Evolutionary conservation across 2,797 vertebrate genomes (phyloP).

Genomic region (Sebastolobus altivelis): DNA sequence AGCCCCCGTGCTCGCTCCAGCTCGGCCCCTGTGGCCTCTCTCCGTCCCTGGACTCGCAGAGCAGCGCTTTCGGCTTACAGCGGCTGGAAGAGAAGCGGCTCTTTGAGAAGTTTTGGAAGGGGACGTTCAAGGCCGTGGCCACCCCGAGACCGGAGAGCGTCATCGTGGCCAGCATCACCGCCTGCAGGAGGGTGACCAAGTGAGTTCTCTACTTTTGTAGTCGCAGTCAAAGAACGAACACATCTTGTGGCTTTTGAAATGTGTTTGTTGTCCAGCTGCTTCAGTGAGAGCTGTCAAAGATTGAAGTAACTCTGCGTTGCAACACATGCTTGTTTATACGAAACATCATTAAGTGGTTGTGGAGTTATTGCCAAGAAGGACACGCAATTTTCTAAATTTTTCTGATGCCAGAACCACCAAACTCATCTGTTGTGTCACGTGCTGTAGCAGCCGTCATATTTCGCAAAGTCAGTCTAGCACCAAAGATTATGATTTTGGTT

Average conservation of each 20-base stretch:
- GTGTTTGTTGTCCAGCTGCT: neutral
- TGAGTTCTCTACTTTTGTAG: conserved; percentile 75
- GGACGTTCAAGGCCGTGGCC: conserved; percentile 97
- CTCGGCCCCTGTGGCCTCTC: conserved; percentile 71
- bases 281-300: neutral
- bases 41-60: conserved; percentile 33
- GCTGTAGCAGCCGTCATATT: too few relatives aligned
- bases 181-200: conserved; percentile 88
- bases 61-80: conserved; percentile 80
- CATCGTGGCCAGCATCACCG: conserved; percentile 95
- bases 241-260: neutral
- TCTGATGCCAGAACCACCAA: neutral
- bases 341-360: neutral
- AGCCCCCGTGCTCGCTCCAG: conserved; percentile 75
- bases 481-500: neutral
- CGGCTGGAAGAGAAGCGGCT: conserved; percentile 94
- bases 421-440: neutral
- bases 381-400: neutral
- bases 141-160: conserved; percentile 93
- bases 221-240: neutral
- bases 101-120: conserved; percentile 98
- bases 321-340: neutral
- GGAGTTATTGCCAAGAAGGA: neutral
- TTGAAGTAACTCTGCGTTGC: neutral
- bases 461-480: neutral